Percentiles rank a stretch among this genome's conserved stretches.
These are phyloP conservation scores for Uropetala carovei DNA, from an alignment of 2,888 invertebrate species.

Conservation along the genomic window DNA sequence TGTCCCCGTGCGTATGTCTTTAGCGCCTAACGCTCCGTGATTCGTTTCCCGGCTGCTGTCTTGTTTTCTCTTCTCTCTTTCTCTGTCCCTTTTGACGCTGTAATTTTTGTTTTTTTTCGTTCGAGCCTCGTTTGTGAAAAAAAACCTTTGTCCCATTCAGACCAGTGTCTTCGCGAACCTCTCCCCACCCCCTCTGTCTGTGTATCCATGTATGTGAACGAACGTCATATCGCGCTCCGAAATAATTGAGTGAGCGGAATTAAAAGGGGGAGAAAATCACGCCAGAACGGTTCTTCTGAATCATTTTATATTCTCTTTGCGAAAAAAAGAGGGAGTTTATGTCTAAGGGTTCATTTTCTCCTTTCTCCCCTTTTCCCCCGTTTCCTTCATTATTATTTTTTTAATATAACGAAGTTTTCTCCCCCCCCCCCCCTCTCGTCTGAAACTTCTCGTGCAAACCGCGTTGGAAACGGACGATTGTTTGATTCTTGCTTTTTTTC, in stretches of 20 bases:
- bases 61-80: neutral
- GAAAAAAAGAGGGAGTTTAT: neutral
- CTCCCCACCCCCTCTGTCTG: neutral
- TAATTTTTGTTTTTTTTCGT: neutral
- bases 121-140: conserved; percentile 5
- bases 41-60: neutral
- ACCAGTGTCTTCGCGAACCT: conserved; percentile 20
- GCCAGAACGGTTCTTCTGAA: conserved; percentile 40
- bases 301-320: conserved; percentile 24
- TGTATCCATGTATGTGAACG: neutral
- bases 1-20: neutral
- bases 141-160: neutral
- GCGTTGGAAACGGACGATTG: neutral
- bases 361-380: neutral
- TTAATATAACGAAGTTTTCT: neutral
- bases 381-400: conserved; percentile 19
- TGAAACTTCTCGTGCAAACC: neutral
- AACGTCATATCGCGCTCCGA: neutral
- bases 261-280: neutral
- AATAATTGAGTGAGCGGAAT: conserved; percentile 31
- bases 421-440: neutral
- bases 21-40: conserved; percentile 15
- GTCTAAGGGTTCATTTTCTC: conserved; percentile 7
- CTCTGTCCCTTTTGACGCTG: neutral
- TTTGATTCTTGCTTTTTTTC: neutral